These are phyloP conservation scores for Sarcophaga rosellei DNA, from an alignment of 2,888 invertebrate genomes.

Conservation along the genomic window DNA sequence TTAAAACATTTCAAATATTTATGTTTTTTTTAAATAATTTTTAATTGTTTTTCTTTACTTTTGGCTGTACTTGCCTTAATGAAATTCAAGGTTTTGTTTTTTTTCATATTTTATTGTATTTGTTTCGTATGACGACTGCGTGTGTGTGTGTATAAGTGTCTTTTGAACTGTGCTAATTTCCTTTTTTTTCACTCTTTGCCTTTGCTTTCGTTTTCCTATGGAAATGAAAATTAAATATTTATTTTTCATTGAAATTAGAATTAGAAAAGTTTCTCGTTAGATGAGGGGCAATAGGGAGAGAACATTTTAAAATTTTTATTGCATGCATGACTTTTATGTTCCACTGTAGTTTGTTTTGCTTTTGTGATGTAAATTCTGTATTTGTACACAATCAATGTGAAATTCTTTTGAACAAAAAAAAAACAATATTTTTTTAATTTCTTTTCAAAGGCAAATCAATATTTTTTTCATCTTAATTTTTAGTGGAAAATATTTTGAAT, in stretches of 20 bases:
- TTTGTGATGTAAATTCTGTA: too few species aligned
- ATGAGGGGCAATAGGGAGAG: not conserved
- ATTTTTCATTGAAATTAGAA: slow-evolving; percentile 54
- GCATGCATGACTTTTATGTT: too few species aligned
- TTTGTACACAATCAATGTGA: too few species aligned
- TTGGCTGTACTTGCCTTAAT: slow-evolving; percentile 1
- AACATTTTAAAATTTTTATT: not conserved
- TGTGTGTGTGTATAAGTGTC: not conserved
- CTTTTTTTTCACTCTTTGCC: not conserved
- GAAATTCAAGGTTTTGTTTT: slow-evolving; percentile 53
- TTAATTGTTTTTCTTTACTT: slow-evolving; percentile 12
- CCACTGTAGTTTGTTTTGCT: too few species aligned
- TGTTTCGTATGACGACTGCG: not conserved
- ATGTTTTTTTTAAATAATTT: not conserved
- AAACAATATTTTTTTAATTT: too few species aligned
- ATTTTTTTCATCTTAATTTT: not conserved
- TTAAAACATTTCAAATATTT: not conserved
- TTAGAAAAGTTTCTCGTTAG: slow-evolving; percentile 5
- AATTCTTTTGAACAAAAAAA: too few species aligned
- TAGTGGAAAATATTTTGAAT: not conserved
- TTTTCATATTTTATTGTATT: slow-evolving; percentile 36
- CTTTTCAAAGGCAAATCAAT: not conserved
- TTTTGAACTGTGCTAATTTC: slow-evolving; percentile 27
- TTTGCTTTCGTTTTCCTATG: slow-evolving; percentile 3
- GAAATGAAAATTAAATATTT: slow-evolving; percentile 21